Percentiles rank a stretch among this genome's conserved stretches.
Conservation (phyloP, 1,140 invertebrate species). For the Heliconius congener region DNA sequence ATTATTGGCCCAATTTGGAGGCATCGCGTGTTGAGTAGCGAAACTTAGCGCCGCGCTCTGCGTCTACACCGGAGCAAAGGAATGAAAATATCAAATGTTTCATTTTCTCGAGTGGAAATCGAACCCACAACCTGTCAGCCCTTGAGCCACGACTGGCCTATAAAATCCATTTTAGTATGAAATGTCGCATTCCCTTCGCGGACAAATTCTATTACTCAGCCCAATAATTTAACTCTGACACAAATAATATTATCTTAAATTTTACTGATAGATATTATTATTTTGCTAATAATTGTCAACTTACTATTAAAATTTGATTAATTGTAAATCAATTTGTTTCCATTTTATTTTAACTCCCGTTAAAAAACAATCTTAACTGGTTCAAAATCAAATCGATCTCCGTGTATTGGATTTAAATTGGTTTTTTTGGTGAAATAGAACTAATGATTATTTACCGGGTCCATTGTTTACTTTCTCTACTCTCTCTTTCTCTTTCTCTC, state of each 20-base stretch:
- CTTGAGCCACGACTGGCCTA: too few relatives aligned
- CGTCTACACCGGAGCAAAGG: background rate
- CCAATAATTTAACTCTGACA: too few relatives aligned
- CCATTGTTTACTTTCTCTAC: background rate
- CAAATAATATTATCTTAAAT: too few relatives aligned
- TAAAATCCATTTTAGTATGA: too few relatives aligned
- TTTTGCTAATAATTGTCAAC: background rate
- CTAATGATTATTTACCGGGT: constrained; percentile 15
- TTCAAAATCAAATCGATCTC: constrained; percentile 18
- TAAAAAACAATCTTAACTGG: constrained; percentile 29
- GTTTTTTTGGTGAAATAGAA: constrained; percentile 27
- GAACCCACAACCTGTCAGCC: background rate
- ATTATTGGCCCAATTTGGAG: too few relatives aligned
- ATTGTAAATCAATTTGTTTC: constrained; percentile 22
- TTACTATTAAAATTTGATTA: background rate
- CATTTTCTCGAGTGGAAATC: background rate
- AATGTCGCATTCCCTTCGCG: too few relatives aligned
- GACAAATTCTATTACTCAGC: too few relatives aligned
- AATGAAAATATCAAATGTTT: background rate
- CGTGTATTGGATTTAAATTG: constrained; percentile 26
- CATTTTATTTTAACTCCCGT: constrained; percentile 24
- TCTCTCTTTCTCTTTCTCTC: too few relatives aligned
- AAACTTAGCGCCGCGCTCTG: background rate
- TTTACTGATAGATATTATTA: too few relatives aligned
- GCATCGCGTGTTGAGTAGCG: background rate